Conservation (phyloP, 2,888 invertebrate genomes). For the Tenodera sinensis region DNA sequence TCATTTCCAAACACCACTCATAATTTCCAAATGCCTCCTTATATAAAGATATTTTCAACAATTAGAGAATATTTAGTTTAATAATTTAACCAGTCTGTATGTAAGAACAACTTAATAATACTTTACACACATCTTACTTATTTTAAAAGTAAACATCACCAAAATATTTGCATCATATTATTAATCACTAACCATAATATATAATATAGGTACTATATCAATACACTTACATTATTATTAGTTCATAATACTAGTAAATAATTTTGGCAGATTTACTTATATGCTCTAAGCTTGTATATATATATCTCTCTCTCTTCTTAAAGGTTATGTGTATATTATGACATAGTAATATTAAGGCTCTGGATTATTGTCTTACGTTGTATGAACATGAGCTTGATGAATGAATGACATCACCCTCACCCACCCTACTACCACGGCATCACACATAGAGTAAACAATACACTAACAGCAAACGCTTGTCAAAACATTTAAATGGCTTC, state of each 20-base stretch:
- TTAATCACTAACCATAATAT: neutral
- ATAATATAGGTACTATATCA: neutral
- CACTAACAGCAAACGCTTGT: neutral
- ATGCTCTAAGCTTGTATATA: neutral
- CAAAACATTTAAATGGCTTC: neutral
- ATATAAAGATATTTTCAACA: too few relatives aligned
- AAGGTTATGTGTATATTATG: neutral
- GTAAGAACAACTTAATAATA: too few relatives aligned
- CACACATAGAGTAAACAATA: neutral
- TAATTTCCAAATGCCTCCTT: too few relatives aligned
- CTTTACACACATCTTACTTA: too few relatives aligned
- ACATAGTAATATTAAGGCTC: slow-evolving; percentile 31
- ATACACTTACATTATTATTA: neutral
- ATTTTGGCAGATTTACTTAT: neutral
- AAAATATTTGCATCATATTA: neutral
- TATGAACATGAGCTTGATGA: slow-evolving; percentile 11
- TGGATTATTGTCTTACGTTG: slow-evolving; percentile 34
- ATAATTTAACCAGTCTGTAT: too few relatives aligned
- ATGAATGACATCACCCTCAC: neutral
- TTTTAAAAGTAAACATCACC: neutral
- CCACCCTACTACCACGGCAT: neutral
- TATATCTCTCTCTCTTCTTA: neutral
- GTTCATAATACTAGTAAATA: neutral
- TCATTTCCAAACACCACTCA: too few relatives aligned
- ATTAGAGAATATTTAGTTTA: too few relatives aligned